Conservation (phyloP, 2,797 vertebrate genomes). For the Picus viridis region DNA sequence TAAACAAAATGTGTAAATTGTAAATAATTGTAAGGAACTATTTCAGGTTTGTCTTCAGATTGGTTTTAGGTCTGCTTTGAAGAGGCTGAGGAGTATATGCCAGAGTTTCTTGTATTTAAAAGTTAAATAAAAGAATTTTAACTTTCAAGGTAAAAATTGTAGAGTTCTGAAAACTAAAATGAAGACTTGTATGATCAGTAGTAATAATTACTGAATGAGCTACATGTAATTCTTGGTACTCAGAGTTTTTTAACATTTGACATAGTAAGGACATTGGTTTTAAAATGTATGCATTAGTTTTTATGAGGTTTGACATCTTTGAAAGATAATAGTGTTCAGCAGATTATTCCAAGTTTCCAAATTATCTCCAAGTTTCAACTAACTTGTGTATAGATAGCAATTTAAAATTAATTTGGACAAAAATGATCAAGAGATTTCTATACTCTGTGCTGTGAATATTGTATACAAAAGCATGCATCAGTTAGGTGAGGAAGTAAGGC, state of each 20-base stretch:
- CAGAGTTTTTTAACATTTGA: neutral
- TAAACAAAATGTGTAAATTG: neutral
- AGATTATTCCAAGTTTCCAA: neutral
- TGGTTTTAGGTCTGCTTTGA: neutral
- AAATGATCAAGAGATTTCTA: neutral
- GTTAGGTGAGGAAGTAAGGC: neutral
- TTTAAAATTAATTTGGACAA: conserved; percentile 5
- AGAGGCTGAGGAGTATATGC: neutral
- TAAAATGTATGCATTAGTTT: neutral
- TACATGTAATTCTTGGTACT: neutral
- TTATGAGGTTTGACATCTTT: neutral
- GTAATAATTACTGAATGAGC: neutral
- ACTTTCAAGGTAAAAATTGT: neutral
- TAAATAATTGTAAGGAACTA: neutral
- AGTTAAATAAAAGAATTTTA: neutral
- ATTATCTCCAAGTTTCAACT: neutral
- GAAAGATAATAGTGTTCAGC: neutral
- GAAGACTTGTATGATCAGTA: neutral
- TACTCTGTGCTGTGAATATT: neutral
- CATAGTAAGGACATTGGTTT: neutral
- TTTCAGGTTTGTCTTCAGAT: neutral
- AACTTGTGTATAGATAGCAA: neutral
- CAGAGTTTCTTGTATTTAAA: neutral
- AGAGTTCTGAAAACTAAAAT: neutral
- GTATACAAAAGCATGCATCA: neutral